phyloP scores from a whole-genome alignment of 1,140 invertebrate genomes.

The Gryllus bimaculatus region DNA sequence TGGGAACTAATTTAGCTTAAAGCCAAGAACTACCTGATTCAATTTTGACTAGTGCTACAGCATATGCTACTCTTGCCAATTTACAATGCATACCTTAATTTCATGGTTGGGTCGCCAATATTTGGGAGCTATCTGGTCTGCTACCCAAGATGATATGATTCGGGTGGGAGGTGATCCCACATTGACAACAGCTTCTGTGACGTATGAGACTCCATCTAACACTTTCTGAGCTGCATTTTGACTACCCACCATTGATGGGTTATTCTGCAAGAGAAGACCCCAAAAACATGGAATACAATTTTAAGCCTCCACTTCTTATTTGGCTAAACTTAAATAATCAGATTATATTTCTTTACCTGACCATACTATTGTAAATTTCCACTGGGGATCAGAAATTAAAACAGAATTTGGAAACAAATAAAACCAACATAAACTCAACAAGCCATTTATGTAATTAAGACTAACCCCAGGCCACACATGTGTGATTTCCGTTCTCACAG shows the following conservation, averaged over 20 bases:
- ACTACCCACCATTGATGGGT: background rate
- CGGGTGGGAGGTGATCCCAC: conserved; percentile 62
- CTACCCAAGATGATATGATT: conserved; percentile 57
- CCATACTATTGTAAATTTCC: too few species aligned
- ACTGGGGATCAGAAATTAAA: too few species aligned
- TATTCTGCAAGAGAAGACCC: conserved; percentile 6
- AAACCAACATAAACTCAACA: background rate
- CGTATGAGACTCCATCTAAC: conserved; percentile 60
- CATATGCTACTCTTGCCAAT: too few species aligned
- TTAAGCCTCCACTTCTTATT: background rate
- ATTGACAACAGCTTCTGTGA: conserved; percentile 58
- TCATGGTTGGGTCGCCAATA: conserved; percentile 75
- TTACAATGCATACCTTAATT: conserved; percentile 44
- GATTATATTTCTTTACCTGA: too few species aligned
- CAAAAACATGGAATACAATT: background rate
- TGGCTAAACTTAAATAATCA: too few species aligned
- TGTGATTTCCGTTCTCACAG: conserved; percentile 56
- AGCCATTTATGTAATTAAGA: conserved; percentile 23
- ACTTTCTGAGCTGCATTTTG: conserved; percentile 66
- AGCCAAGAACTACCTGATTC: too few species aligned
- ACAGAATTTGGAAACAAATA: background rate
- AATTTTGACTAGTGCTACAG: too few species aligned
- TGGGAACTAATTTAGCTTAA: too few species aligned
- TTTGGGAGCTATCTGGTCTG: conserved; percentile 66
- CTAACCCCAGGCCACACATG: conserved; percentile 73